phyloP scores from a whole-genome alignment of 2,113 vertebrate genomes.

The Pituophis catenifer region DNA sequence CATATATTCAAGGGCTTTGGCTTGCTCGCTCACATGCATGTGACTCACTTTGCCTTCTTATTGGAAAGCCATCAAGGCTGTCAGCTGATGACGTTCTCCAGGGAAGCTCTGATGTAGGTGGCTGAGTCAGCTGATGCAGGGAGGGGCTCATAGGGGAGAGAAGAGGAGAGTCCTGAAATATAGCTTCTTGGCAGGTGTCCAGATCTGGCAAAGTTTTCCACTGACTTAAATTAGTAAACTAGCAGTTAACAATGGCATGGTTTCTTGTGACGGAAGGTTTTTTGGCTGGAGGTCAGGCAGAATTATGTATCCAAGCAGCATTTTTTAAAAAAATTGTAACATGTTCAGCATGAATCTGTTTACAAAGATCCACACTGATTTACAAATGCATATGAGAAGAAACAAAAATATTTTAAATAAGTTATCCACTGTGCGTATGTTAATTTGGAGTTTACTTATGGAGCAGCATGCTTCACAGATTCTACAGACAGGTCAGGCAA shows the following conservation, averaged over 20 bases:
- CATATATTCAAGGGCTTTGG: not conserved
- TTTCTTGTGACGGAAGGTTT: not conserved
- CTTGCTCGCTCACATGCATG: not conserved
- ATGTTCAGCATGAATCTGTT: not conserved
- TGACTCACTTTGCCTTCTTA: not conserved
- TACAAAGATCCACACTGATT: not conserved
- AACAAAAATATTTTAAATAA: too few species aligned
- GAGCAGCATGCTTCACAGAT: not conserved
- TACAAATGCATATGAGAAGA: not conserved
- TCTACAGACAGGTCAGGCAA: not conserved
- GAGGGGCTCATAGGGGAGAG: not conserved
- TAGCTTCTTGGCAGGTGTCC: not conserved
- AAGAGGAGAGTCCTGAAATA: not conserved
- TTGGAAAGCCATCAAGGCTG: slow-evolving; percentile 5
- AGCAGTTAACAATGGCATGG: not conserved
- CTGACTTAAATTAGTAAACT: not conserved
- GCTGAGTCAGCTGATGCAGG: slow-evolving; percentile 3
- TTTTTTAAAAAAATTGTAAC: not conserved
- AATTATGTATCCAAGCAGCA: not conserved
- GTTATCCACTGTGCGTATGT: not conserved
- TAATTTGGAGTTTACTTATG: not conserved
- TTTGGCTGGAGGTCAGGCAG: slow-evolving; percentile 7
- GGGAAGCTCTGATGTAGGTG: not conserved
- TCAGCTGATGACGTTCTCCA: not conserved
- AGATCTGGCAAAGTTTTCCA: slow-evolving; percentile 9